Percentiles rank a stretch among this genome's conserved stretches.
These are phyloP conservation scores for Propithecus deckenii DNA, from an alignment of 2,797 vertebrate species.

Conservation along the genomic window DNA sequence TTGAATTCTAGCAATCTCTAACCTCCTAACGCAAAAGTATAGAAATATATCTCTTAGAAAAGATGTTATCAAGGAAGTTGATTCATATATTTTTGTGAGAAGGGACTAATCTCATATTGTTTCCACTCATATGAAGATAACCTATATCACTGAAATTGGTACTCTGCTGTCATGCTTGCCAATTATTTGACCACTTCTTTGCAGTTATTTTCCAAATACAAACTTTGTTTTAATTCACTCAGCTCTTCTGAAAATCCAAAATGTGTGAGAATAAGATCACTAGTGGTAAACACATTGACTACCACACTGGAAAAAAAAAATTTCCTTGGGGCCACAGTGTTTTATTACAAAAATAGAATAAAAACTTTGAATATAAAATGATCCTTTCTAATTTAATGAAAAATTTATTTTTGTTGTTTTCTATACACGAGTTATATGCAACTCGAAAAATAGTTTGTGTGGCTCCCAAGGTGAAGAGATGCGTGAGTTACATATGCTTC, in stretches of 20 bases:
- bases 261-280: not conserved
- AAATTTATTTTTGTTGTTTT: no score
- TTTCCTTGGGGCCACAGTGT: no score
- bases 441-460: no score
- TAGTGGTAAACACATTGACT: not conserved
- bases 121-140: not conserved
- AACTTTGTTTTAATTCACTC: not conserved
- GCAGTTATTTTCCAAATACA: not conserved
- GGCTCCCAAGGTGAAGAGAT: no score
- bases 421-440: no score
- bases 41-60: not conserved
- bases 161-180: not conserved
- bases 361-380: no score
- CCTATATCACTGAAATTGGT: not conserved
- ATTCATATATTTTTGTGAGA: not conserved
- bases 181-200: not conserved
- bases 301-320: no score
- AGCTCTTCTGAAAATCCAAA: not conserved
- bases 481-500: no score
- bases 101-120: not conserved
- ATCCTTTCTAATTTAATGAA: no score
- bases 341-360: no score
- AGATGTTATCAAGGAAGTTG: not conserved
- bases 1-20: not conserved
- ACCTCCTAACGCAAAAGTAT: not conserved